Percentiles rank a stretch among this genome's conserved stretches.
These are phyloP conservation scores for Heterocephalus glaber DNA, from an alignment of 2,113 vertebrate genomes.

Conservation along the genomic window DNA sequence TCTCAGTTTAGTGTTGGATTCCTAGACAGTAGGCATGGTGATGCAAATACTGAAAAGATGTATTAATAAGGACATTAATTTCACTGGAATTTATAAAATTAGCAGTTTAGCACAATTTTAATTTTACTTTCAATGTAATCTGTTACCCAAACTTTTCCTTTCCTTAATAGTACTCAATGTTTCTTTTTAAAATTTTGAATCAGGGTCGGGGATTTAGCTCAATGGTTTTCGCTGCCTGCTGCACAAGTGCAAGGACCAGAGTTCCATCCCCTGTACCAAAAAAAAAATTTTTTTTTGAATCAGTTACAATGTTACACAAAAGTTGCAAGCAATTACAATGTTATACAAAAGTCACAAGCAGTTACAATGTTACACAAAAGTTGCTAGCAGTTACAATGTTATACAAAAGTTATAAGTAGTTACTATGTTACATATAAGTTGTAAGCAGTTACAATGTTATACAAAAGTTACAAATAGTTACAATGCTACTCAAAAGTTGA, in stretches of 20 bases:
- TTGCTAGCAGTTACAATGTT: neutral
- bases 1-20: neutral
- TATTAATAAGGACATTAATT: neutral
- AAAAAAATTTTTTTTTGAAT: neutral
- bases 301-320: neutral
- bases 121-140: constrained; percentile 19
- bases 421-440: neutral
- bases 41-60: neutral
- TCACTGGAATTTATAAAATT: neutral
- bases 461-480: neutral
- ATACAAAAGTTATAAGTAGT: neutral
- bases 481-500: neutral
- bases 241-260: no score
- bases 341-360: neutral
- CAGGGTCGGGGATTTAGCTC: no score
- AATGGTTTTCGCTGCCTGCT: no score
- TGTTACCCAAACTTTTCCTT: neutral
- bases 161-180: neutral
- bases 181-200: neutral
- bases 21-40: neutral
- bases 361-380: neutral
- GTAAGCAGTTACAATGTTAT: neutral
- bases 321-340: neutral
- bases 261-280: no score
- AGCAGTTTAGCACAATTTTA: neutral